Base-by-base conservation (phyloP, 2,888 invertebrate genomes). In the Prosopocoilus inquinatus region DNA sequence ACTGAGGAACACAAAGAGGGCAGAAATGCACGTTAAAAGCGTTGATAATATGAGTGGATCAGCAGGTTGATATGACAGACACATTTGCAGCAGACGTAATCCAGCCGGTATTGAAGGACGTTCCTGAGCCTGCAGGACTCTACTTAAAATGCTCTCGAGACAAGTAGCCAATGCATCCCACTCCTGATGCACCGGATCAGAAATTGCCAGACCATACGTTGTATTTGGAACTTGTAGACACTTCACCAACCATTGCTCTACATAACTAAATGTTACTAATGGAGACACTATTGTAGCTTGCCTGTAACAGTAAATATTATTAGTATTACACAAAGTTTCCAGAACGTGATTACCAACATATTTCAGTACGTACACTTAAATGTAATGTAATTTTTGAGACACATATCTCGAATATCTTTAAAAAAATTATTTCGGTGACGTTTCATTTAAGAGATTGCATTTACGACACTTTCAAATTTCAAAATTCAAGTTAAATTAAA, bases 11-110 rank as follows among this genome's bases (percentile, higher is more conserved):
- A 94, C 91, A 74, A 95, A 94, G 2, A 96, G 81, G 0, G 94
- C 91, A 1, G 95, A 96, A 63, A 96, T 89, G 77, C 94, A 92
- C 0, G 95, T 95, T n/a, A 96, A 79, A 53, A 94, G 77, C 47
- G 90, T 85, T 0, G 95, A 95, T 16, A 91, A 79, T 49, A 94
- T 83, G 59, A 91, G 80, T 1, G 95, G 91, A 77, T 94, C 90
- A 52, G 81, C 82, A 0, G 91, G 91, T 55, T 88, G 82, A 70
- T 88, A 84, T 32, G 83, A 81, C 52, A 95, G 81, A 71, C 93
- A 93, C 64, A 89, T 81, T 74, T 90, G 88, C 54, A 96, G 79
- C 49, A 96, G 79, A 57, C 84, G 83, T 55, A 94, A 78, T 0
- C 94, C 94, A 20, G 86, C 83, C 50, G 86, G 80, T 9, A 90